These are phyloP conservation scores for Gymnocephalus cernua DNA, from an alignment of 2,113 vertebrate species.

Conservation along the genomic window DNA sequence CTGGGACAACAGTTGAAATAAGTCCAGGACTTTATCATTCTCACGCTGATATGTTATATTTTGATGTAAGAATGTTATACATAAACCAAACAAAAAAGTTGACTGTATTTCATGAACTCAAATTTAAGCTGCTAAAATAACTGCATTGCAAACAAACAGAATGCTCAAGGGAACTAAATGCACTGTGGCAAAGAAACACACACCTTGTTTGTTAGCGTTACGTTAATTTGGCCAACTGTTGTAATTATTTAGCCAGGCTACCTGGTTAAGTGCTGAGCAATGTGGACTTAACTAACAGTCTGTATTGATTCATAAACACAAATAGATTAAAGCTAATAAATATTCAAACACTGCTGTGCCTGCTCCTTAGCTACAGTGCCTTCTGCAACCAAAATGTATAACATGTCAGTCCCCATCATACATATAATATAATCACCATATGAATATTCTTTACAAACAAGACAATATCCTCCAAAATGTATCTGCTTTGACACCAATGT, in stretches of 20 bases:
- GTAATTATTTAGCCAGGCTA: slow-evolving; percentile 40
- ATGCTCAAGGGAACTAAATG: slow-evolving; percentile 8
- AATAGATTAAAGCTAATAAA: slow-evolving; percentile 42
- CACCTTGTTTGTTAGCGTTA: slow-evolving; percentile 19
- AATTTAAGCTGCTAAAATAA: no score
- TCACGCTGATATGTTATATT: not conserved
- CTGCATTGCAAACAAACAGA: not conserved
- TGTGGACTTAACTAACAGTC: slow-evolving; percentile 9
- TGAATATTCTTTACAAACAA: slow-evolving; percentile 36
- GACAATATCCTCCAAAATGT: not conserved
- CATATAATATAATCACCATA: slow-evolving; percentile 32
- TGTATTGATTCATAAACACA: slow-evolving; percentile 21
- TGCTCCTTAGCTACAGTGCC: not conserved
- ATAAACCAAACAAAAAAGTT: not conserved
- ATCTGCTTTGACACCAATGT: not conserved
- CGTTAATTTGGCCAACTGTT: slow-evolving; percentile 20
- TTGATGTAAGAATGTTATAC: not conserved
- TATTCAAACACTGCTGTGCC: slow-evolving; percentile 20
- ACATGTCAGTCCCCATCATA: not conserved
- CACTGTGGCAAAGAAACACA: not conserved
- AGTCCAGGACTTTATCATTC: not conserved
- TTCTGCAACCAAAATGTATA: slow-evolving; percentile 34
- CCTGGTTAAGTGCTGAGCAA: slow-evolving; percentile 38
- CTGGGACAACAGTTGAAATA: not conserved
- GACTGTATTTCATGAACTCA: no score